Base-by-base conservation (phyloP, 2,113 vertebrate species). In the Australoheros scitulus region DNA sequence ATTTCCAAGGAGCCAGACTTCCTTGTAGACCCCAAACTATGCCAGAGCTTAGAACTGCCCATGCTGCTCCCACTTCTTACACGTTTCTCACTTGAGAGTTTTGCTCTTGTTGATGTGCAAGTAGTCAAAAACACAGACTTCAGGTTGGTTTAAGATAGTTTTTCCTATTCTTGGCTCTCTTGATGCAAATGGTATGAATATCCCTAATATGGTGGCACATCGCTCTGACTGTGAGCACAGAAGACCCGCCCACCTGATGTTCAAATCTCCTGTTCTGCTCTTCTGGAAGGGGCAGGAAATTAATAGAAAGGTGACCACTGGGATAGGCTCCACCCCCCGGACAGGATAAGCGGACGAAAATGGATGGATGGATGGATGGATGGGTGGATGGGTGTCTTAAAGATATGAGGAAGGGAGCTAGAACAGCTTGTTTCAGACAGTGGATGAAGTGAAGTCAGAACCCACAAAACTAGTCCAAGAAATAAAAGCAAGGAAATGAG, bases 71-170 rank as follows among this genome's bases (percentile, higher is more conserved):
- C 47, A 50, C 47, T 17, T 17, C 13, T 50, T 17, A 50, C 5
- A 17, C 5, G 5, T 50, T 15, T 15, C 14, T 6, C 47, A 17
- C 15, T 50, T 15, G 14, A 15, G 47, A 50, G 47, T 7, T 34
- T 34, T 34, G 34, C 34, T 34, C 34, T 34, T 34, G 34, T 34
- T 34, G 34, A 34, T 52, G 43, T 32, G 43, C 3, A 47, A 20
- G 43, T 18, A 32, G 50, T 70, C 9, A 0, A 10, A 52, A 52
- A 52, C 50, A 0, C 47, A 70, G 64, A n/a, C 41, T 18, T 70
- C 41, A 50, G 0, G 0, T 24, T 29, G 15, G 15, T 70, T 29
- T 70, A 15, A 29, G 65, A 50, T 15, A 14, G 43, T 2, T 32
- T 70, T 70, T 70, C 50, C 65, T 52, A 32, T 17, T 70, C 65